A percentile compares a stretch with the other conserved stretches of the same genome.
phyloP scores from a whole-genome alignment of 23 tunicate species.

The Ciona savignyi region DNA sequence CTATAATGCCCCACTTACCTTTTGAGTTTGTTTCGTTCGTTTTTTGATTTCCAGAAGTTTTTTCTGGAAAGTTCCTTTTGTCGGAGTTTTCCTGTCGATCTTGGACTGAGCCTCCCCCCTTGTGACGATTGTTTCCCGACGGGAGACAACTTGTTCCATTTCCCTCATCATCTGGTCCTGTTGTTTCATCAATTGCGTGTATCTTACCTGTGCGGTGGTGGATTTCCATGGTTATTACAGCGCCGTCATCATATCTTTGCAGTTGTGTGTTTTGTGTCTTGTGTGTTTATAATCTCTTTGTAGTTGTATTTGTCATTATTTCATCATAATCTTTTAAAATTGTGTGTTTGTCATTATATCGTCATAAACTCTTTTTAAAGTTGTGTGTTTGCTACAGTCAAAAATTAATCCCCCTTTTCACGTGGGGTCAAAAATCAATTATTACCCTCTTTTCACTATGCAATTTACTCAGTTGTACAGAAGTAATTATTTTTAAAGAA shows the following conservation, averaged over 20 bases:
- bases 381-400: no score
- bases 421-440: no score
- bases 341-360: no score
- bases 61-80: conserved; percentile 84
- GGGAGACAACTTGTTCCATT: conserved; percentile 91
- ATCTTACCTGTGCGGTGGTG: conserved; percentile 43
- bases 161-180: conserved; percentile 95
- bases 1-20: conserved; percentile 26
- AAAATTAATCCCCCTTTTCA: no score
- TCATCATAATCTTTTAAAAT: no score
- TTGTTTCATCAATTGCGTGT: conserved; percentile 89
- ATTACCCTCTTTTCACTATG: no score
- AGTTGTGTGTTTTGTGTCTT: neutral
- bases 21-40: conserved; percentile 73
- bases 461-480: no score
- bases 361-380: no score
- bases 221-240: neutral
- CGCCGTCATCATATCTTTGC: neutral
- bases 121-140: conserved; percentile 77
- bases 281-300: neutral
- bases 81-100: conserved; percentile 73
- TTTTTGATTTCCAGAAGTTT: conserved; percentile 51
- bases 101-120: conserved; percentile 73
- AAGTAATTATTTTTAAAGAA: no score
- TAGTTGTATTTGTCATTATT: no score